Base-by-base conservation (phyloP, 2,888 invertebrate genomes). In the Aquatica leii region DNA sequence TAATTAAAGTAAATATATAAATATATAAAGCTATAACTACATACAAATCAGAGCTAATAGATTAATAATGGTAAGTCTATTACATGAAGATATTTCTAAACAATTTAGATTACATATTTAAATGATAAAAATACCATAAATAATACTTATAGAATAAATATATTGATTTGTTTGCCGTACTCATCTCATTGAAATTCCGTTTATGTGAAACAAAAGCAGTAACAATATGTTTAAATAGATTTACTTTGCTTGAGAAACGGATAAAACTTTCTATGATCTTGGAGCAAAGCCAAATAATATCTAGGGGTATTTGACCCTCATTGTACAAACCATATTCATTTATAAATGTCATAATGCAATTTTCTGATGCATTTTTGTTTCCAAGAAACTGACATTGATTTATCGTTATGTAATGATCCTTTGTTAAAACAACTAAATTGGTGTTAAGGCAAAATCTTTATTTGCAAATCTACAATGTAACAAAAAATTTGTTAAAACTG, bases 211-310 rank as follows among this genome's bases (percentile, higher is more conserved):
- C 41, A 24, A 24, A 24, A 24, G 55, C 54, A 55, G 55, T 55
- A 63, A 60, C 60, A 65, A 65, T 65, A 60, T 65, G 60, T 65
- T 60, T 55, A 51, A 46, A 53, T 43, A 51, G 52, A 52, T 55
- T 59, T 46, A 48, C 56, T 40, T 60, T 43, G 31, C 31, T 55
- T 31, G 52, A 57, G 56, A 53, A 59, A 52, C 51, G 37, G 60
- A 56, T 40, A 60, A 51, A 59, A 60, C 55, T 64, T 60, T 60
- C 46, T 57, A 59, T 49, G 51, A 54, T 56, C 40, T 60, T 65
- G 65, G 65, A 65, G 60, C 46, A 40, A 35, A 41, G 65, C 65
- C 65, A 65, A 60, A 60, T 52, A 52, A 60, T 52, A 56, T 56
- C 43, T 51, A 37, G 52, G 60, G 59, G 57, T 60, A 21, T 60